Conservation (phyloP, 1,140 invertebrate species). For the Bradynema listronoti region DNA sequence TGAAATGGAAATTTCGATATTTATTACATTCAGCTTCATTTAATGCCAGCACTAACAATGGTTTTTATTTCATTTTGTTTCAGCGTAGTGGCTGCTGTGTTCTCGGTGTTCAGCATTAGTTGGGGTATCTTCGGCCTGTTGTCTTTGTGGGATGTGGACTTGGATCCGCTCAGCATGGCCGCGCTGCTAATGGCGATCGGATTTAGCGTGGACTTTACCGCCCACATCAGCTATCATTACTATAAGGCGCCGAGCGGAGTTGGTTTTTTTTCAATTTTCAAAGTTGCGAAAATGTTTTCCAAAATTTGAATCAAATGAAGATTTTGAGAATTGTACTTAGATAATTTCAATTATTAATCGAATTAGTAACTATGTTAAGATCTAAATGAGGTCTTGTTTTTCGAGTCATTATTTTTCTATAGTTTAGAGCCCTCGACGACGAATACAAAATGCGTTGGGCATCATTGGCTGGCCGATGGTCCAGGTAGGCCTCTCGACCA, state of each 20-base stretch:
- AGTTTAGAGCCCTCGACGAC: conserved; percentile 38
- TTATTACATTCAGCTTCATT: no score
- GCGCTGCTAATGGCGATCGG: conserved; percentile 60
- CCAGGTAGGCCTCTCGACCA: conserved; percentile 52
- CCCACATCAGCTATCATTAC: conserved; percentile 60
- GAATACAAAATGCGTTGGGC: conserved; percentile 44
- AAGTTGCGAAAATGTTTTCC: neutral
- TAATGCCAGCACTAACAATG: no score
- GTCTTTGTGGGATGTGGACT: conserved; percentile 56
- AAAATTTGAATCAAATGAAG: no score
- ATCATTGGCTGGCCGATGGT: conserved; percentile 56
- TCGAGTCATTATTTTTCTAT: conserved; percentile 3
- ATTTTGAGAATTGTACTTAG: no score
- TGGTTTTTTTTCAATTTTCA: conserved; percentile 4
- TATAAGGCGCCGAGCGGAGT: conserved; percentile 62
- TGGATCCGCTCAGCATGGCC: conserved; percentile 60
- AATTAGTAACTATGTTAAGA: no score
- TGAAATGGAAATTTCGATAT: no score
- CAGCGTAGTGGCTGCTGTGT: conserved; percentile 55
- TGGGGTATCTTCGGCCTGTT: conserved; percentile 59
- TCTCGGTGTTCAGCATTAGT: conserved; percentile 58
- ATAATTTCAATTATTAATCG: no score
- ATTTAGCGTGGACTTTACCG: conserved; percentile 60
- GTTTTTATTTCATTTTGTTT: no score
- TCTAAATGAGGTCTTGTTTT: no score